A percentile compares a stretch with the other conserved stretches of the same genome.
Evolutionary conservation across 2,797 vertebrate genomes (phyloP).

Genomic region (Micrastur ruficollis): DNA sequence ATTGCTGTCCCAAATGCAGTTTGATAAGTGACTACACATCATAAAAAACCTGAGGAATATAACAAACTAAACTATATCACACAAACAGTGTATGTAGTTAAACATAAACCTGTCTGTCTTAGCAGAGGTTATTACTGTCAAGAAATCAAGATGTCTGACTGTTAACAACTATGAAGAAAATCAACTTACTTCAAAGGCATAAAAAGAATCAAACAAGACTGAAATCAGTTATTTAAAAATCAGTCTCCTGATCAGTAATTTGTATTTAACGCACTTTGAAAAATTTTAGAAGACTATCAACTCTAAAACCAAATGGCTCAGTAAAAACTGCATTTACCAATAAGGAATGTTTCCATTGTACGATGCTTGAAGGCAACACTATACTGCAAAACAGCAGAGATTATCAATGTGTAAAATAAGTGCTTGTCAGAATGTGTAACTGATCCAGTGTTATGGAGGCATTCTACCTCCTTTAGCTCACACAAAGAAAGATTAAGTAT

Average conservation of each 20-base stretch:
- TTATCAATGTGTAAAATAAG: neutral
- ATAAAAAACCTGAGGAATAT: neutral
- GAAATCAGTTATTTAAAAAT: neutral
- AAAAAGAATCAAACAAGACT: neutral
- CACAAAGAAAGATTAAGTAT: neutral
- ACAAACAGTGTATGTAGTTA: neutral
- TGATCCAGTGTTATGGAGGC: neutral
- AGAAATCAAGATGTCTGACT: neutral
- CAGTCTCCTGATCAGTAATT: neutral
- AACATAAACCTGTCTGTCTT: neutral
- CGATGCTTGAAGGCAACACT: neutral
- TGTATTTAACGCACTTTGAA: neutral
- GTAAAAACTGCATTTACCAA: neutral
- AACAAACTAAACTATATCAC: neutral
- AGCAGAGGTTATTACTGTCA: neutral
- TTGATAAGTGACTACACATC: neutral
- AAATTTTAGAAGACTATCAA: neutral
- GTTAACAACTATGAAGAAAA: neutral
- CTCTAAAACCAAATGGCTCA: neutral
- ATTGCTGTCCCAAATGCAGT: neutral
- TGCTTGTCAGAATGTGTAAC: neutral
- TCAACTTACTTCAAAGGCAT: neutral
- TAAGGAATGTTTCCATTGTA: neutral
- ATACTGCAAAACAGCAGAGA: neutral
- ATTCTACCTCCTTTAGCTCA: neutral